Conservation (phyloP, 2,888 invertebrate genomes). For the Leptothorax acervorum region DNA sequence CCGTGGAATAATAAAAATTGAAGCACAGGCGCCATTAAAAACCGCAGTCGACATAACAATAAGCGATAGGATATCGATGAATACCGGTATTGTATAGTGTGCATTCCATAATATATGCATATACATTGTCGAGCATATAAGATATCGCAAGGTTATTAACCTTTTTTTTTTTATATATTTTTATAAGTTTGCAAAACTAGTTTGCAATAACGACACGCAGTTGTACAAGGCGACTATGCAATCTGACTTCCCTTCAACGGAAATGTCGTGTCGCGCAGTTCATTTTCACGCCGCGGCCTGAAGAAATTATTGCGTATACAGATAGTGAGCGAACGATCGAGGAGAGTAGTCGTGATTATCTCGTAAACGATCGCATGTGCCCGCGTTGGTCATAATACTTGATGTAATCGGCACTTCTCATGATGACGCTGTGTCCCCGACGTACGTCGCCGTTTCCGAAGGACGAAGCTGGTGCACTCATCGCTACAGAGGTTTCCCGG, state of each 20-base stretch:
- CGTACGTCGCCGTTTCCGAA: constrained; percentile 1
- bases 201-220: neutral
- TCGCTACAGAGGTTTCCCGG: neutral
- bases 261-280: neutral
- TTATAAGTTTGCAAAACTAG: constrained; percentile 26
- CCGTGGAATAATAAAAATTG: neutral
- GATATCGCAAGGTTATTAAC: constrained; percentile 25
- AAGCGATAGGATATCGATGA: constrained; percentile 28
- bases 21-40: constrained; percentile 17
- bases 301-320: neutral
- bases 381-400: neutral
- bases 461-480: neutral
- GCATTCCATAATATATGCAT: neutral
- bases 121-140: neutral
- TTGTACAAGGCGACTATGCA: neutral
- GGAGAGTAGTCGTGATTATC: constrained; percentile 3
- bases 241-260: neutral
- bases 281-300: neutral
- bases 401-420: constrained; percentile 12
- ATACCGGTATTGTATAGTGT: neutral
- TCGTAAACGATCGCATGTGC: neutral
- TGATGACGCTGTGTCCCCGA: neutral
- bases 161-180: neutral
- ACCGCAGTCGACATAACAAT: constrained; percentile 7
- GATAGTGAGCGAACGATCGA: constrained; percentile 11